Percentiles rank a stretch among this genome's conserved stretches.
phyloP scores from a whole-genome alignment of 2,113 vertebrate species.

The Agelaius tricolor region DNA sequence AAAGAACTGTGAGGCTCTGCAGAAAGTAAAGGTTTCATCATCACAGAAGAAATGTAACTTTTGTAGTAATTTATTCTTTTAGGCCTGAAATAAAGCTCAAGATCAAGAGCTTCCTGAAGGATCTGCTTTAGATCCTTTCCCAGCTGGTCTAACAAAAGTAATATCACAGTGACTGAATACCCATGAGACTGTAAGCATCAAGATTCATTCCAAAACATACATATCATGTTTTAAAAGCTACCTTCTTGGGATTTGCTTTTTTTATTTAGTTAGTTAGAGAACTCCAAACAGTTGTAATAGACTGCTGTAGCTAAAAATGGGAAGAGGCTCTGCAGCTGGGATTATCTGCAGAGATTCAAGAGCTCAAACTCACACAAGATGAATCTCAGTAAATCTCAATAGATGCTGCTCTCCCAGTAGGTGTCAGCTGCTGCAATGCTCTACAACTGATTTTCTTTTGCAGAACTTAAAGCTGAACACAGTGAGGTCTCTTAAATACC shows the following conservation, averaged over 20 bases:
- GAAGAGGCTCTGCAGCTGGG: background rate
- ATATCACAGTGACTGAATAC: background rate
- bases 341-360: background rate
- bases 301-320: background rate
- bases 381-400: background rate
- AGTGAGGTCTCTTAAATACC: background rate
- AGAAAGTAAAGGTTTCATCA: background rate
- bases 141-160: background rate
- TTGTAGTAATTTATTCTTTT: background rate
- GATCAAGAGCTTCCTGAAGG: background rate
- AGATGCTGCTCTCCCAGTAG: background rate
- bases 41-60: background rate
- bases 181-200: background rate
- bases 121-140: slow-evolving; percentile 10
- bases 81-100: background rate
- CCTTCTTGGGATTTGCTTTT: background rate
- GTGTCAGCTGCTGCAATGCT: background rate
- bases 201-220: background rate
- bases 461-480: background rate
- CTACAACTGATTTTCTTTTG: background rate
- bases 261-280: background rate
- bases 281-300: background rate
- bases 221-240: background rate
- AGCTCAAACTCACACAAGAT: background rate
- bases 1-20: background rate